Evolutionary conservation across 2,888 invertebrate genomes (phyloP).

Genomic region (Tetragnatha montana): DNA sequence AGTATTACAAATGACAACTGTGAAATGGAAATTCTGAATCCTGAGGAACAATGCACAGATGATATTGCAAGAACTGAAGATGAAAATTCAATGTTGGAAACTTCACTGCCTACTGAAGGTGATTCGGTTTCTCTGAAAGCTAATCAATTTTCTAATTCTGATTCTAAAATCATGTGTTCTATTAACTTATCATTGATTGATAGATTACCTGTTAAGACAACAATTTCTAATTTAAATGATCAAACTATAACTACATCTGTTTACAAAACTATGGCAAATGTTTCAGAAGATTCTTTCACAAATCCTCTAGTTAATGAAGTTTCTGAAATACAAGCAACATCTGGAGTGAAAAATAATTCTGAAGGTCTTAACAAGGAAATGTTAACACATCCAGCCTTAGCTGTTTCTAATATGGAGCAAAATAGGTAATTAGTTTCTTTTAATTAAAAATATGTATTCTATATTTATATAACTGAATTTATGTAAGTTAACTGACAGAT

Average conservation of each 20-base stretch:
- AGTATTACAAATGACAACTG: not conserved
- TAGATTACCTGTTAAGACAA: slow-evolving; percentile 46
- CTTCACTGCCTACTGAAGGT: not conserved
- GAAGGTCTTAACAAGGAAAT: slow-evolving; percentile 43
- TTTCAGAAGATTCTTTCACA: slow-evolving; percentile 13
- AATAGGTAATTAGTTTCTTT: slow-evolving; percentile 26
- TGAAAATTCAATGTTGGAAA: not conserved
- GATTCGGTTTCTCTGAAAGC: not conserved
- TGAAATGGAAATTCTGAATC: not conserved
- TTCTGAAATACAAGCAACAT: not conserved
- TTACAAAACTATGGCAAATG: not conserved
- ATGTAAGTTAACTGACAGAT: not conserved
- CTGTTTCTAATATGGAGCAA: slow-evolving; percentile 13
- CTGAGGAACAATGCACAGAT: not conserved
- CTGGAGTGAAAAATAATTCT: slow-evolving; percentile 4
- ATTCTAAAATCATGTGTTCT: slow-evolving; percentile 57
- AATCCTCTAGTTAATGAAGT: not conserved
- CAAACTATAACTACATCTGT: not conserved
- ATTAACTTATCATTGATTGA: slow-evolving; percentile 57
- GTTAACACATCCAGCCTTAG: slow-evolving; percentile 41
- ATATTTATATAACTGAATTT: no score
- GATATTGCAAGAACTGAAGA: not conserved
- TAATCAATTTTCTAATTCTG: not conserved
- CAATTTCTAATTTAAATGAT: slow-evolving; percentile 17
- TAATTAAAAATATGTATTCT: not conserved